Evolutionary conservation across 2,113 vertebrate genomes (phyloP), one percentile per base, ranked within the genome.

Genomic region (Tringa solitaria): DNA sequence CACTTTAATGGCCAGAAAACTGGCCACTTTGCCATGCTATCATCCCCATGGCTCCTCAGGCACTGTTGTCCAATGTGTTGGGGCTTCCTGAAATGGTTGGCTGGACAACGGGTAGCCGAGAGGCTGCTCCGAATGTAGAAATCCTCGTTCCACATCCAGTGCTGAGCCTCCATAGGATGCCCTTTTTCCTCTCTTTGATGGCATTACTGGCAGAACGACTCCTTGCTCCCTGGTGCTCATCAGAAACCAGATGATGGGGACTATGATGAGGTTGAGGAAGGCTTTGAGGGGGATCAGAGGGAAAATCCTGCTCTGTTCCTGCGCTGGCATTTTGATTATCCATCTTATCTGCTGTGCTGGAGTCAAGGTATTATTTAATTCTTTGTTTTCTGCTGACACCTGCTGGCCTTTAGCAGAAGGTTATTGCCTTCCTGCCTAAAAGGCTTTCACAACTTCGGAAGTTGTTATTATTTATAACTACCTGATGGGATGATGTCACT

Each of bases 271-370:
- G 35, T 80, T 33, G 64, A 93, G 46, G 95, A 97, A 48, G 95
- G 91, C 12, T 86, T 87, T 48, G 91, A 46, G 30, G 87, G 87
- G 79, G 61, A 11, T 53, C 11, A 45, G 90, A 72, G 93, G 92
- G 37, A 87, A 53, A 50, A 96, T 97, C 35, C 70, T 89, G 41
- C 76, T 96, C 67, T 94, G 90, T 80, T 97, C 79, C 60, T 96
- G 92, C 5, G 4, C 81, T 85, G 51, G 39, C 33, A 32, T 96
- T 75, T 77, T 89, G 57, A 10, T 93, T 53, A 32, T 95, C 73
- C 80, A 84, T 76, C 24, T 95, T 59, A 20, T 96, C 48, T 94
- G 95, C 80, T 65, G 74, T 18, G 79, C 53, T 68, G 30, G 23
- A 67, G 95, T 90, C 90, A 94, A 91, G 94, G 26, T 79, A 50